Evolutionary conservation across 2,888 invertebrate genomes (phyloP).

Genomic region (Tetramorium bicarinatum): DNA sequence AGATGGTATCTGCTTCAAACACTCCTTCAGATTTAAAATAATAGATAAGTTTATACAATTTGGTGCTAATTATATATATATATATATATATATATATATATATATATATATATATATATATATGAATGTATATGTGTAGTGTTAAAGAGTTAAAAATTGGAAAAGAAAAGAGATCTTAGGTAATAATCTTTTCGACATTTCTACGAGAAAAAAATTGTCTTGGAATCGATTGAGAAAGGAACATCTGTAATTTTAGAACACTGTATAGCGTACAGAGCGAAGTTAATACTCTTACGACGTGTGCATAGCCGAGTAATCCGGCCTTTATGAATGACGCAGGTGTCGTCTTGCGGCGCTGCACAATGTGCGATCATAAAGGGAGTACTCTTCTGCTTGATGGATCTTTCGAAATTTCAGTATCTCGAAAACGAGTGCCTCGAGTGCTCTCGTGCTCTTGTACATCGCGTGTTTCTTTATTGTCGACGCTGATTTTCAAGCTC

Average conservation of each 20-base stretch:
- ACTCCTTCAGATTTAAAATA: background rate
- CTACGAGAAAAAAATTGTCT: background rate
- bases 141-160: background rate
- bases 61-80: background rate
- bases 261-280: background rate
- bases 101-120: background rate
- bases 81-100: background rate
- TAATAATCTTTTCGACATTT: background rate
- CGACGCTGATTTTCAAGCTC: slow-evolving; percentile 46
- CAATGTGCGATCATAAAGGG: slow-evolving; percentile 64
- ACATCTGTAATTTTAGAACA: slow-evolving; percentile 16
- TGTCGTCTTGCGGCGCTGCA: slow-evolving; percentile 61
- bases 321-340: slow-evolving; percentile 61
- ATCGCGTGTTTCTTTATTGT: slow-evolving; percentile 42
- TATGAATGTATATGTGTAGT: background rate
- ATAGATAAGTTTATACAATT: background rate
- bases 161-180: background rate
- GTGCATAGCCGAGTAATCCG: slow-evolving; percentile 62
- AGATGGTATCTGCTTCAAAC: background rate
- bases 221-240: background rate
- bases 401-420: slow-evolving; percentile 56
- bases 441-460: slow-evolving; percentile 20
- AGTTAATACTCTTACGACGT: slow-evolving; percentile 65
- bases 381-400: slow-evolving; percentile 52
- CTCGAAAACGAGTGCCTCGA: slow-evolving; percentile 54